Percentiles rank a stretch among this genome's conserved stretches.
phyloP scores from a whole-genome alignment of 2,113 vertebrate species.

The Antennarius striatus region DNA sequence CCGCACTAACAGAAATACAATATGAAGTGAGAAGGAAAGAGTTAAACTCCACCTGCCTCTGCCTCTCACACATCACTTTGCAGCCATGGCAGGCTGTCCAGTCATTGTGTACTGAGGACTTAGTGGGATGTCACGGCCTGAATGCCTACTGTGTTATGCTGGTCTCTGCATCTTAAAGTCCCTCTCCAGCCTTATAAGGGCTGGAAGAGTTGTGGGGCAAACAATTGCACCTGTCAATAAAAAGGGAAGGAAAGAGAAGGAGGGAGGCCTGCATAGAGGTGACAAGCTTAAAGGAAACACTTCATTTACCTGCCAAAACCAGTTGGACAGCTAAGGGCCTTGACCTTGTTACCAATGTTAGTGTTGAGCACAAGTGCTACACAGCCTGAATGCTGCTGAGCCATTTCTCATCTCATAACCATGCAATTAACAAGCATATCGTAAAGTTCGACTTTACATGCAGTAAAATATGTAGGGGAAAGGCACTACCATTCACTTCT shows the following conservation, averaged over 20 bases:
- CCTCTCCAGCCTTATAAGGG: slow-evolving; percentile 71
- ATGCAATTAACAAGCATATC: slow-evolving; percentile 27
- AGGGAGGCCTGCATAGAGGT: slow-evolving; percentile 35
- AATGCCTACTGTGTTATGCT: slow-evolving; percentile 71
- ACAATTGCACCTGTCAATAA: slow-evolving; percentile 81
- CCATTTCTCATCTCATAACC: slow-evolving; percentile 15
- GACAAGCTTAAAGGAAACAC: slow-evolving; percentile 65
- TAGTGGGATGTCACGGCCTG: slow-evolving; percentile 66
- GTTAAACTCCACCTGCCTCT: slow-evolving; percentile 75
- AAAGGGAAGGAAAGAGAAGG: slow-evolving; percentile 65
- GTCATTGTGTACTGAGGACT: slow-evolving; percentile 74
- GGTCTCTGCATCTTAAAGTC: slow-evolving; percentile 70
- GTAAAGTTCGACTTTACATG: slow-evolving; percentile 15
- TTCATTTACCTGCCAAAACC: slow-evolving; percentile 58
- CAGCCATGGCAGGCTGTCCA: slow-evolving; percentile 67
- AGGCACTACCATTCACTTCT: slow-evolving; percentile 15
- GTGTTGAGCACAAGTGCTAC: slow-evolving; percentile 32
- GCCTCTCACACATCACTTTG: slow-evolving; percentile 67
- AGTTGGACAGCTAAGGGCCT: slow-evolving; percentile 46
- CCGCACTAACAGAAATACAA: slow-evolving; percentile 13
- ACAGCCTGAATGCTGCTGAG: slow-evolving; percentile 15
- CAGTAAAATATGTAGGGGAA: slow-evolving; percentile 19
- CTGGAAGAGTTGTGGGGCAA: slow-evolving; percentile 48
- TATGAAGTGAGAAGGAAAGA: slow-evolving; percentile 40
- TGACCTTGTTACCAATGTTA: slow-evolving; percentile 9